Base-by-base conservation (phyloP, 2,113 vertebrate genomes). In the Lophochroa leadbeateri region DNA sequence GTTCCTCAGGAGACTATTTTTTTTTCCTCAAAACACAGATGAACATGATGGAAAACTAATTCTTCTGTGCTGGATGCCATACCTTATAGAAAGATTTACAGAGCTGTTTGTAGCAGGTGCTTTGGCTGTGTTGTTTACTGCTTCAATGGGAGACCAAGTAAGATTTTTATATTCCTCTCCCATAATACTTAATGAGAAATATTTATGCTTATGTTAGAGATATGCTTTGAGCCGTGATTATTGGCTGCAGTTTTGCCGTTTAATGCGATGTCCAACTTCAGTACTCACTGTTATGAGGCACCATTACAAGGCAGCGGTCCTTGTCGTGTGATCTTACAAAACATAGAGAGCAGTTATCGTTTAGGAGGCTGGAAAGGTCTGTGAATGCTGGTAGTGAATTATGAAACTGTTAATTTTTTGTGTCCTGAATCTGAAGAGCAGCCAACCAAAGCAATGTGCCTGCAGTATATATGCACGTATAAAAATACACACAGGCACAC, bases 161-260 rank as follows among this genome's bases (percentile, higher is more conserved):
- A 95, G 82, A 83, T 77, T 90, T 95, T 94, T 92, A 90, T 83
- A 83, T 75, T 96, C 71, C 50, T 87, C 75, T 91, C 47, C 82
- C 75, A 85, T 95, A 94, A 94, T 82, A 94, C 96, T 95, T 95
- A 92, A 96, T 91, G 91, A 96, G 82, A 49, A 92, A 74, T 90
- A 95, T 93, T 97, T 93, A 88, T 88, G 84, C 89, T 85, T 87
- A 63, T 94, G 87, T 71, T 11, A 3, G 71, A 95, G 78, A 64
- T 67, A 86, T 23, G 78, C 87, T 92, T 95, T 93, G 75, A 91
- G 63, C 91, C 0, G 0, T 86, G 79, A 91, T 97, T 92, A 96
- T 57, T 88, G 60, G 76, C 85, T 91, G 79, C 47, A 87, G 41
- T 95, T 96, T 83, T 74, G 64, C 58, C 31, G 50, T 60, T 65